phyloP scores from a whole-genome alignment of 2,797 vertebrate species.

The Phalloptychus januarius region DNA sequence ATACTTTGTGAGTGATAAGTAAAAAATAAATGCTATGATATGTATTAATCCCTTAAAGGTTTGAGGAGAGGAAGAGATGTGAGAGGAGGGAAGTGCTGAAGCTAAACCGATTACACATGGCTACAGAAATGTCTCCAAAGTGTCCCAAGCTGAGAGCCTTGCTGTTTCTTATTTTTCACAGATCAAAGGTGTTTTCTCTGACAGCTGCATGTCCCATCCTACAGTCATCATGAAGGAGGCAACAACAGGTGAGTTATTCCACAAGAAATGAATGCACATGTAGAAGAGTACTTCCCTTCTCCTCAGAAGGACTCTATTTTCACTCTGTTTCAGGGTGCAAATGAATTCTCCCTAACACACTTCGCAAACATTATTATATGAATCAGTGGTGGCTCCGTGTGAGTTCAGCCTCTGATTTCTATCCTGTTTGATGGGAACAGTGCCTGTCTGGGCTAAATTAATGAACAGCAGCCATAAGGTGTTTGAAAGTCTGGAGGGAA shows the following conservation, averaged over 20 bases:
- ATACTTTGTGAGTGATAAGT: background rate
- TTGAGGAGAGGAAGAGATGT: background rate
- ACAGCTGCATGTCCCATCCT: constrained; percentile 7
- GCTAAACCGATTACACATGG: constrained; percentile 6
- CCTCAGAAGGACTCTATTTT: background rate
- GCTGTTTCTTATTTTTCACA: constrained; percentile 36
- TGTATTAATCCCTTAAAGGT: background rate
- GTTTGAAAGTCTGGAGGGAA: background rate
- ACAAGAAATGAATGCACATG: background rate
- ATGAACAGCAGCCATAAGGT: background rate
- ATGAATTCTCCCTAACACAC: background rate
- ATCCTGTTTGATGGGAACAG: background rate
- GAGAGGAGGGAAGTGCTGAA: background rate
- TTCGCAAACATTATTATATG: background rate
- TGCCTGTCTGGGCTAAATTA: background rate
- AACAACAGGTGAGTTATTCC: constrained; percentile 51
- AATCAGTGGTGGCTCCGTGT: background rate
- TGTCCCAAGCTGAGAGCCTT: constrained; percentile 4
- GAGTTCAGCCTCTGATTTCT: background rate
- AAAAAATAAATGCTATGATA: background rate
- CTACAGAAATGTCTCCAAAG: background rate
- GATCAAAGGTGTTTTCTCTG: constrained; percentile 36
- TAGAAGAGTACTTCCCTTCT: background rate
- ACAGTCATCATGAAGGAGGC: constrained; percentile 42
- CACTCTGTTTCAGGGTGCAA: constrained; percentile 19